Evolutionary conservation across 2,113 vertebrate genomes (phyloP).

Genomic region (Psittacula cyanocephala): DNA sequence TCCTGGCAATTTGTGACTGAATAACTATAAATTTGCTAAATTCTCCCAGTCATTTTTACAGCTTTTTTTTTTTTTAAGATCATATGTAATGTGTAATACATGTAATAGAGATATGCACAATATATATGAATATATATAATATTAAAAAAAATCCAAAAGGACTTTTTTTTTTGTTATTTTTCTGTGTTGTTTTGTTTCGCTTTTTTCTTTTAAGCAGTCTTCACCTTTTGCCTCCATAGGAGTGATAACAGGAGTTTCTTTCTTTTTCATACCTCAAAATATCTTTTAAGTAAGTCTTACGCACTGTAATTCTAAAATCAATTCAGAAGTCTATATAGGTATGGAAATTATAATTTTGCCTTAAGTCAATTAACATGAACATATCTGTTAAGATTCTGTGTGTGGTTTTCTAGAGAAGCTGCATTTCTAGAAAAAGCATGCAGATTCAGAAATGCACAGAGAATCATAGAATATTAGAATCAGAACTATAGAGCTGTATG

Average conservation of each 20-base stretch:
- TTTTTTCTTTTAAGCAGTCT: background rate
- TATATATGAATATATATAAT: background rate
- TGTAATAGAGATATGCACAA: background rate
- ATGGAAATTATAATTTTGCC: background rate
- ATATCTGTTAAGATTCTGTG: background rate
- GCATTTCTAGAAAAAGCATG: background rate
- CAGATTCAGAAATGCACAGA: background rate
- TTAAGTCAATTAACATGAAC: background rate
- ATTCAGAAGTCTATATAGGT: background rate
- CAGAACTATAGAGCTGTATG: background rate
- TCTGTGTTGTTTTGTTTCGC: background rate
- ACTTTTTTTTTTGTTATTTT: rapidly evolving
- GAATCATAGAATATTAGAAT: background rate
- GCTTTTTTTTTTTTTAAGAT: background rate
- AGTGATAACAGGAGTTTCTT: background rate
- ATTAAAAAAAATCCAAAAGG: rapidly evolving
- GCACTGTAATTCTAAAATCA: background rate
- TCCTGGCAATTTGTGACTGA: slow-evolving; percentile 23
- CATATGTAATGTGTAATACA: background rate
- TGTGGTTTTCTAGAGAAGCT: background rate
- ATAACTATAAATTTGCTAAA: background rate
- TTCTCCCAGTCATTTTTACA: background rate
- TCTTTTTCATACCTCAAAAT: background rate
- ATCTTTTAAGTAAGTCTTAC: background rate
- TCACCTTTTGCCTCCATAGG: background rate